Percentiles rank a stretch among this genome's conserved stretches.
These are phyloP conservation scores for Maniola jurtina DNA, from an alignment of 1,140 invertebrate species.

Conservation along the genomic window DNA sequence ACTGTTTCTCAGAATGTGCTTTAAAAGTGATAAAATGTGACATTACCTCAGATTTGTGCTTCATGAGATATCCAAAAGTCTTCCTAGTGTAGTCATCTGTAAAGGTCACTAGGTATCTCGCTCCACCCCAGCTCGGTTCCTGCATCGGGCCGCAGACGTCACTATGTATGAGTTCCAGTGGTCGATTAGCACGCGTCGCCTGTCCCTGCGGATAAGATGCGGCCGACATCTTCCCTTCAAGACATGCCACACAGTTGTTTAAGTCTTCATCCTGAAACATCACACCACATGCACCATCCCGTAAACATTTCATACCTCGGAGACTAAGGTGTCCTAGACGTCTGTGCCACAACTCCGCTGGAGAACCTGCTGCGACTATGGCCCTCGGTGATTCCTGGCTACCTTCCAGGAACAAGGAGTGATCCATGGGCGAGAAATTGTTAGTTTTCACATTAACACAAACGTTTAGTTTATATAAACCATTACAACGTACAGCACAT, in stretches of 20 bases:
- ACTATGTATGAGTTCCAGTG: neutral
- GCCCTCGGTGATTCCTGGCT: conserved; percentile 8
- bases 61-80: conserved; percentile 3
- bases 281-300: conserved; percentile 6
- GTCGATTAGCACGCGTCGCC: neutral
- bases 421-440: conserved; percentile 1
- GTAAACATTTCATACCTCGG: conserved; percentile 1
- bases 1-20: neutral
- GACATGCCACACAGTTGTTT: neutral
- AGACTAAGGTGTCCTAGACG: neutral
- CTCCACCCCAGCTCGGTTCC: conserved; percentile 3
- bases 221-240: conserved; percentile 8
- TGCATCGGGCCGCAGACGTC: conserved; percentile 4
- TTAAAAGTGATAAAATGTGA: conserved; percentile 1
- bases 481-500: no score
- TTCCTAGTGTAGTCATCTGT: conserved; percentile 6
- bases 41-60: conserved; percentile 6
- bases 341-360: neutral
- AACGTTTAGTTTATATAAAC: no score
- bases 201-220: neutral
- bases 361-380: neutral
- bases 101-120: conserved; percentile 4
- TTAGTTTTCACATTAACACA: neutral
- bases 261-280: conserved; percentile 6
- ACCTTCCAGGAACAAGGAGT: conserved; percentile 5